Conservation (phyloP, 1,140 invertebrate genomes). For the Drosophila kikkawai region DNA sequence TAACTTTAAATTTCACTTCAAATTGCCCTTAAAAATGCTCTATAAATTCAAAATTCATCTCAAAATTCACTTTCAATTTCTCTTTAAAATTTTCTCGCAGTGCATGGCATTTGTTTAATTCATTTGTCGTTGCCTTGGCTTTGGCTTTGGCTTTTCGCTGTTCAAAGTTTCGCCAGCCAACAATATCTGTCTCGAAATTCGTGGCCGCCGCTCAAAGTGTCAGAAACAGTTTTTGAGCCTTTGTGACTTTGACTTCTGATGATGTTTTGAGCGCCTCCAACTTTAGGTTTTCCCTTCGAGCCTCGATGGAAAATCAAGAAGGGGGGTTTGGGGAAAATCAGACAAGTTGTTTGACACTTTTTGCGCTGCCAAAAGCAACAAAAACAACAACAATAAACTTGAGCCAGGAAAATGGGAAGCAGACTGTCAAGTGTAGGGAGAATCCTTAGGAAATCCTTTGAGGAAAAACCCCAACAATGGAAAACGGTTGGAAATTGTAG, state of each 20-base stretch:
- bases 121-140: conserved; percentile 53
- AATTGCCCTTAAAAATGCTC: not conserved
- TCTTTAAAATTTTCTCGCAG: not conserved
- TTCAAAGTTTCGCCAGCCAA: conserved; percentile 38
- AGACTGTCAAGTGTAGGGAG: conserved; percentile 32
- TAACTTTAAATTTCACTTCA: not conserved
- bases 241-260: conserved; percentile 55
- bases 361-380: conserved; percentile 17
- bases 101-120: conserved; percentile 47
- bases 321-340: conserved; percentile 3
- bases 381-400: conserved; percentile 38
- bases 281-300: not conserved
- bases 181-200: conserved; percentile 49
- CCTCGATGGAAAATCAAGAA: not conserved
- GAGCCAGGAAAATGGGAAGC: conserved; percentile 3
- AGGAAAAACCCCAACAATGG: not conserved
- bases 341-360: conserved; percentile 53
- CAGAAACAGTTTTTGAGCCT: conserved; percentile 50
- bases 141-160: conserved; percentile 40
- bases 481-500: not conserved
- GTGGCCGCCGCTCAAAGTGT: conserved; percentile 53
- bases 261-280: conserved; percentile 45
- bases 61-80: not conserved
- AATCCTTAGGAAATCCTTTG: conserved; percentile 24
- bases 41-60: not conserved